Base-by-base conservation (phyloP, 2,113 vertebrate species). In the Philantomba maxwellii region DNA sequence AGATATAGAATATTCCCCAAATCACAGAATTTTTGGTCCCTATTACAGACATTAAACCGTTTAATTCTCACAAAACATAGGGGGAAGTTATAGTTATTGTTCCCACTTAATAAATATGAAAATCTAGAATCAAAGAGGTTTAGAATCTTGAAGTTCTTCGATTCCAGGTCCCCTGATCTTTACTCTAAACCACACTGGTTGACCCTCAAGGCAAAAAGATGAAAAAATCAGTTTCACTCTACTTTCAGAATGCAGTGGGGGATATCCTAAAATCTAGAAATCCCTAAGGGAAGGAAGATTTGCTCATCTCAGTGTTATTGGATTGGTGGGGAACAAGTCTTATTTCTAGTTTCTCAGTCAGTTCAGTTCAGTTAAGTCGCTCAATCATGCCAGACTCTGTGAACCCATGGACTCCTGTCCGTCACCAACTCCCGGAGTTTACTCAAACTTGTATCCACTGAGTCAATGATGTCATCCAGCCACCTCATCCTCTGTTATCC, bases 221-320 rank as follows among this genome's bases (percentile, higher is more conserved):
- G 26, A 49, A 88, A 70, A 95, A 95, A 47, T 28, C 4, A 26
- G 33, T n/a, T 83, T 83, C 19, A 53, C 15, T 83, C 3, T 87
- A 45, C 23, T 77, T 83, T 77, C 28, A 70, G 51, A 93, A 83
- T 84, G 39, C 16, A 36, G 39, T 7, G 16, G 12, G 15, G 33
- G 51, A 60, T 87, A 60, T 90, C 93, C 43, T 93, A 45, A 82
- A 84, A 53, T 84, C 75, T 87, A 70, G 36, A 87, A 70, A 84
- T 83, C 36, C n/a, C 43, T 78, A 21, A 92, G 73, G 5, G 13
- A 87, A 87, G 25, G 25, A 91, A 45, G 5, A 30, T n/a, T 17
- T 36, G 9, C 36, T 73, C n/a, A 28, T 70, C 30, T 93, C 43
- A 75, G 2, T 58, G 13, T 62, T 78, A 51, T 28, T 82, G 53